These are phyloP conservation scores for Drosophila subpulchrella DNA, from an alignment of 1,140 invertebrate genomes.

Conservation along the genomic window DNA sequence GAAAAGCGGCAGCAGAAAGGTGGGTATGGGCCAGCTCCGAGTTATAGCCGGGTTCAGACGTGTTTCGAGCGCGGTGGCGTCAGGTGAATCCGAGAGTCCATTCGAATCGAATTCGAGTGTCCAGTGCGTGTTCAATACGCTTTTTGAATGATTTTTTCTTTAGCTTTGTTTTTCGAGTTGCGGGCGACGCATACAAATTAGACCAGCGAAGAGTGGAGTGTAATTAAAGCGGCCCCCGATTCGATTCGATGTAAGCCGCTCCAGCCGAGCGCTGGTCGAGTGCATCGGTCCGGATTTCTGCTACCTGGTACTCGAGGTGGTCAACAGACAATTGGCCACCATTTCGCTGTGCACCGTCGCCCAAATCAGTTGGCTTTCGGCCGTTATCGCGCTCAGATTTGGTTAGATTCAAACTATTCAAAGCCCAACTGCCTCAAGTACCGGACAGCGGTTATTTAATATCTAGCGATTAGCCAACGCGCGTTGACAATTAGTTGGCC, in stretches of 20 bases:
- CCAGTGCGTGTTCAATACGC: conserved; percentile 52
- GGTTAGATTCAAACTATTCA: conserved; percentile 14
- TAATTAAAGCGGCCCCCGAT: conserved; percentile 49
- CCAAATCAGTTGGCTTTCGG: conserved; percentile 46
- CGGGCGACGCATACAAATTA: conserved; percentile 65
- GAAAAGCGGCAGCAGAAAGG: conserved; percentile 28
- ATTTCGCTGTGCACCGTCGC: conserved; percentile 22
- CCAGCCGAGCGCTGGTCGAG: conserved; percentile 14
- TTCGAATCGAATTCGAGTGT: not conserved
- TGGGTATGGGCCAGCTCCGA: conserved; percentile 11
- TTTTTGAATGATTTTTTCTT: conserved; percentile 21
- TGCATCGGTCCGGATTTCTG: conserved; percentile 36
- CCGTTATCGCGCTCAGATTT: conserved; percentile 45
- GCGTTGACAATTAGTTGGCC: conserved; percentile 10
- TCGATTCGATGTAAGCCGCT: conserved; percentile 10
- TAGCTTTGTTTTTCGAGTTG: conserved; percentile 28
- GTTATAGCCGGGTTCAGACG: conserved; percentile 47
- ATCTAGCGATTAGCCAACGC: conserved; percentile 24
- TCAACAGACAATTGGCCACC: conserved; percentile 31
- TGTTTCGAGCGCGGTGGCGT: conserved; percentile 54
- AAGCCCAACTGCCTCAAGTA: conserved; percentile 16
- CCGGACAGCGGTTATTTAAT: conserved; percentile 18
- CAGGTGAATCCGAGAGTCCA: conserved; percentile 49
- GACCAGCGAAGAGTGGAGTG: conserved; percentile 36
- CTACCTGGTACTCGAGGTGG: conserved; percentile 13